Base-by-base conservation (phyloP, 1,140 invertebrate species). In the Gonioctena quinquepunctata region DNA sequence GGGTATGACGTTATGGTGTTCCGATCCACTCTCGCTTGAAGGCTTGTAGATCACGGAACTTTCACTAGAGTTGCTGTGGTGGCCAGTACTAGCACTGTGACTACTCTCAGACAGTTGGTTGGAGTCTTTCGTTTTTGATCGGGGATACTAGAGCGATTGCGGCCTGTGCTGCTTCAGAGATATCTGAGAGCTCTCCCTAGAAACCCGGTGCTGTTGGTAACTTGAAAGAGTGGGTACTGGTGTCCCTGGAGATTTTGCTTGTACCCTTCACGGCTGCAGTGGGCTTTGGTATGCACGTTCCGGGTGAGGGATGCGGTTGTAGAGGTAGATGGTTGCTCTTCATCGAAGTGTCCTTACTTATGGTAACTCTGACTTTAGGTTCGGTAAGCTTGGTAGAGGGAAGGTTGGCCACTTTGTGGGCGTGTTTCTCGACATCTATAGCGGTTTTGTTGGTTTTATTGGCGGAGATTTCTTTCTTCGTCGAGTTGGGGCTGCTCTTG, bases 261-360 rank as follows among this genome's bases (percentile, higher is more conserved):
- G 92, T 94, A 73, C 94, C 94, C 87, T 96, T 96, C 2, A 96
- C 93, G 66, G 94, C 91, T 11, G 94, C 93, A 16, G 93, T 95
- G 3, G 94, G 94, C 84, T 96, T 96, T 1, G 94, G 94, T 77
- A 96, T 93, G 13, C 92, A 92, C 6, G 92, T 94, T 2, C 68
- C 66, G 33, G 54, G 71, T 5, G 56, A 59, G 61, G 56, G 49
- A 52, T 63, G 67, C 19, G 54, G 33, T 18, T 63, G 70, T 49
- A 42, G 8, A 25, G 69, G 18, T 67, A 64, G 23, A 28, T 69
- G 70, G 8, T 62, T 52, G 23, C 65, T 63, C 26, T 65, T 68
- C 7, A 48, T 27, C n/a, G 64, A 66, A 23, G 73, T 50, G 19
- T 77, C 75, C 21, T 70, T 72, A 3, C 50, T 61, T 11, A 70